Percentiles rank a stretch among this genome's conserved stretches.
Conservation (phyloP, 2,888 invertebrate genomes). For the Torymus texanus region DNA sequence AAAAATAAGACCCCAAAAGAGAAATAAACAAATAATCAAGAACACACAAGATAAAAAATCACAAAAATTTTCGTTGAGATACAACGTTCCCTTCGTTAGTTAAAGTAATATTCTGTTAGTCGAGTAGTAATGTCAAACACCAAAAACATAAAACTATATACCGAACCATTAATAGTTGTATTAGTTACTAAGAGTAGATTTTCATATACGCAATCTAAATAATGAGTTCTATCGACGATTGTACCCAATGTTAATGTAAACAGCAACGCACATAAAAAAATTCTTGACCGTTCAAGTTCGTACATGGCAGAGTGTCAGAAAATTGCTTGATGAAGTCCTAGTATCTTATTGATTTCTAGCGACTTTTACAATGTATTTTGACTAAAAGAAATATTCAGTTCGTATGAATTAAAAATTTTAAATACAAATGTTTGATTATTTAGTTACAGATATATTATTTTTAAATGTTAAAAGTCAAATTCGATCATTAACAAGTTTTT, state of each 20-base stretch:
- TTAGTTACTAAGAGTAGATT: slow-evolving; percentile 34
- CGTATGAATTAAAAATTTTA: background rate
- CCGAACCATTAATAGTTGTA: slow-evolving; percentile 30
- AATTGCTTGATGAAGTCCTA: slow-evolving; percentile 21
- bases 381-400: slow-evolving; percentile 36
- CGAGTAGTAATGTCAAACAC: slow-evolving; percentile 47
- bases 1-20: too few relatives aligned
- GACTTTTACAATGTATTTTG: slow-evolving; percentile 11
- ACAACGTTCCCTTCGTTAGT: slow-evolving; percentile 43
- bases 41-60: too few relatives aligned
- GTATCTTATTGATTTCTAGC: slow-evolving; percentile 34
- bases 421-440: background rate
- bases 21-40: too few relatives aligned
- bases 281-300: slow-evolving; percentile 30
- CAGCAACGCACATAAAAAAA: slow-evolving; percentile 34
- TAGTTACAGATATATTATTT: background rate
- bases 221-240: slow-evolving; percentile 15
- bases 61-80: background rate
- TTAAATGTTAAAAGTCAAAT: too few relatives aligned
- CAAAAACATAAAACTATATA: slow-evolving; percentile 41
- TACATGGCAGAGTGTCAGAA: slow-evolving; percentile 31
- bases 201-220: slow-evolving; percentile 22
- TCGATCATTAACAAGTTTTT: too few relatives aligned
- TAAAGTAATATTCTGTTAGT: slow-evolving; percentile 43
- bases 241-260: slow-evolving; percentile 31